Evolutionary conservation across 30 jellyfish, hydroid and myxozoan species (phyloP), one percentile per base, ranked within the genome.

Genomic region (Catostylus mosaicus): DNA sequence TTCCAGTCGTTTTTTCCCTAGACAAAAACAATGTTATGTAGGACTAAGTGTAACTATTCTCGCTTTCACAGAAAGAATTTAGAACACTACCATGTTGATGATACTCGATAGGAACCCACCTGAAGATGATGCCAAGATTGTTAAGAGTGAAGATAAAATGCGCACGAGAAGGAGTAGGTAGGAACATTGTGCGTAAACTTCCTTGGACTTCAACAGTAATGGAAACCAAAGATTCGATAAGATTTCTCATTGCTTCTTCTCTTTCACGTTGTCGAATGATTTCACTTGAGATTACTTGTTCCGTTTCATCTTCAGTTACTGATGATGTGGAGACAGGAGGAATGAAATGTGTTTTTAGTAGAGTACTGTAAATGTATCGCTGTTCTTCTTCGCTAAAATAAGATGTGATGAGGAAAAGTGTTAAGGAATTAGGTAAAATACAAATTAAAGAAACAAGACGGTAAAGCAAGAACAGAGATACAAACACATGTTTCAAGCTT

Each of bases 171-270:
- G 97, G 87, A 6, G 90, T 82, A 1, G 88, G 90, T 45, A 80
- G 86, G 38, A 73, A 89, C 97, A 89, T 89, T 0, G 85, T 14
- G 32, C 90, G 84, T 19, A 82, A 52, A 26, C 52, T 66, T 23
- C 81, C 94, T 73, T 89, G 97, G 67, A 89, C 87, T n/a, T 89
- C 97, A 9, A 89, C 90, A 1, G 93, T 71, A 23, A 69, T 59
- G 19, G 73, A 30, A 70, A 80, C 96, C 22, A 88, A 40, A 24
- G 78, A 29, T 26, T 63, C 78, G 27, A 88, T 34, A 23, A 88
- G 81, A 11, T 57, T 59, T 59, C 64, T 72, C 80, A 79, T 60
- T 24, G 37, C 85, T 22, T 50, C 65, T 19, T 80, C 85, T 31
- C 54, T 54, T 22, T 56, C 66, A 30, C 75, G 88, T 65, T 60